Base-by-base conservation (phyloP, 30 jellyfish, hydroid and myxozoan genomes). In the Cassiopea andromeda region DNA sequence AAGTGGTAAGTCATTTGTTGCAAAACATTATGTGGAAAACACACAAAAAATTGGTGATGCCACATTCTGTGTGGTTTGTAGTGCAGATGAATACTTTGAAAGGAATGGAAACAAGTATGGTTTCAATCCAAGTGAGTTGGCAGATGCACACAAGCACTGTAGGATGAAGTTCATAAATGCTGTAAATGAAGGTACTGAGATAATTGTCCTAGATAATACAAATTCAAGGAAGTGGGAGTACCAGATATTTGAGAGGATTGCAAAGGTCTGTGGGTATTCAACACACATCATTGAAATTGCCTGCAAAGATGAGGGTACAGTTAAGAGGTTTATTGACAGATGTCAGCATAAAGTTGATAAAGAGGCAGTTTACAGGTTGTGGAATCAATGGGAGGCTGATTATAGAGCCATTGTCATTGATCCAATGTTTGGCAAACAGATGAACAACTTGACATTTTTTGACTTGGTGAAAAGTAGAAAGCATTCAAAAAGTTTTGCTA, bases 141-240 rank as follows among this genome's bases (percentile, higher is more conserved):
- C 89, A 2, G 82, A 47, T 19, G 99, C 99, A 7, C 99, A 96
- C 80, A 17, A 84, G n/a, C 69, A 18, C 45, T 96, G 99, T 79
- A 91, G 97, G 44, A 85, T 73, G 17, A 70, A 82, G 79, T 88
- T 96, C 69, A 27, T 96, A 9, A 89, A 72, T 64, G 97, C 95
- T 18, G 48, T 96, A 9, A 60, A 46, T 27, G 72, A 54, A 14
- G 81, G 57, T 2, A 75, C 64, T 47, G 67, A 74, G 10, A 17
- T 60, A 13, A 87, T 96, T 14, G 87, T 92, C 13, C 77, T 96
- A 48, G 99, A 96, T 46, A 96, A 96, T 79, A 87, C 99, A 7
- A 94, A 96, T 75, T 88, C 98, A 4, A 96, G 89, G 80, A 44
- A 50, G 16, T 96, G 98, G 99, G 99, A 96, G 91, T 96, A 96